Conservation (phyloP, 2,113 vertebrate genomes). For the Protobothrops flavoviridis region DNA sequence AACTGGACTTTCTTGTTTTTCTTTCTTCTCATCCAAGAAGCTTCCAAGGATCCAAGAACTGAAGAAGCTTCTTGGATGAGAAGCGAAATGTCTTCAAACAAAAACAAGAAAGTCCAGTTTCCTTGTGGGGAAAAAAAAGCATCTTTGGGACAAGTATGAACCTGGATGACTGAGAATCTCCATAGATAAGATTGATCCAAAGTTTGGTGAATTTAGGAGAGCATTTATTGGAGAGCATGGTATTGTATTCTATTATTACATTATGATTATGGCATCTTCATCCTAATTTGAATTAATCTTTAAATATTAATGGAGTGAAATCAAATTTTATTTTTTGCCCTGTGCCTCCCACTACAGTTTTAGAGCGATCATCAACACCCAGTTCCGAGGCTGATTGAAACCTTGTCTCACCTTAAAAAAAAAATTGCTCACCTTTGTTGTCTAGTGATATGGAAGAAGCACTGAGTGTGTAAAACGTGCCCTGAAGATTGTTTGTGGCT, state of each 20-base stretch:
- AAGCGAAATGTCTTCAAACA: too few relatives aligned
- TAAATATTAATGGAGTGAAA: background rate
- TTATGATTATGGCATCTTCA: background rate
- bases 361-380: background rate
- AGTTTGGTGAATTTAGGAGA: background rate
- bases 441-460: background rate
- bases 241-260: background rate
- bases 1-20: too few relatives aligned
- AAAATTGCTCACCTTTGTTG: background rate
- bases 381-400: background rate
- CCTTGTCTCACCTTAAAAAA: background rate
- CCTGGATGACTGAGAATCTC: too few relatives aligned
- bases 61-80: too few relatives aligned
- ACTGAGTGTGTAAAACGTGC: background rate
- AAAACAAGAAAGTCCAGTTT: too few relatives aligned
- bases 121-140: too few relatives aligned
- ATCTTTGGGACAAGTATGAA: too few relatives aligned
- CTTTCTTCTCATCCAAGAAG: too few relatives aligned
- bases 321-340: background rate
- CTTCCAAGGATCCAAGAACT: too few relatives aligned
- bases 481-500: background rate
- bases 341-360: background rate
- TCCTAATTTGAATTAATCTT: background rate
- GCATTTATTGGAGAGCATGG: background rate
- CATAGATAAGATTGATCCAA: background rate